Evolutionary conservation across 2,113 vertebrate genomes (phyloP).

Genomic region (Grus americana): DNA sequence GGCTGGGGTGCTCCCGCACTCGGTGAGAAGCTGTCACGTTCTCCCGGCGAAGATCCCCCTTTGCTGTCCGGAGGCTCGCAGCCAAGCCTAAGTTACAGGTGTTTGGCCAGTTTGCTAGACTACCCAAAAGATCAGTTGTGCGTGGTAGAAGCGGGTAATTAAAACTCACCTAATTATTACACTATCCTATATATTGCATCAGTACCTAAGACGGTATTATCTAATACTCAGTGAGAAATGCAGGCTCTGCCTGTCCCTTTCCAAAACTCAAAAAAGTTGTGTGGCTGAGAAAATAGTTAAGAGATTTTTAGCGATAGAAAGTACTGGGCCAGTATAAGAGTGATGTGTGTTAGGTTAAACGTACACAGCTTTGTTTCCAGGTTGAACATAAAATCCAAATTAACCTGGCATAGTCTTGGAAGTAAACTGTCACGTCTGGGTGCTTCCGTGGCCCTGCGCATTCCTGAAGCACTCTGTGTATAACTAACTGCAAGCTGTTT

Average conservation of each 20-base stretch:
- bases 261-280: neutral
- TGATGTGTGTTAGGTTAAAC: neutral
- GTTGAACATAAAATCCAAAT: neutral
- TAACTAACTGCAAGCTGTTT: neutral
- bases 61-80: neutral
- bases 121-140: too few species aligned
- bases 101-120: neutral
- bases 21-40: neutral
- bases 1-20: neutral
- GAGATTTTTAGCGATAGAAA: neutral
- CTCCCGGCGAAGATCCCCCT: too few species aligned
- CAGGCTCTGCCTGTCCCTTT: neutral
- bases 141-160: neutral
- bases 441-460: neutral
- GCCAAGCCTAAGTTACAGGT: accelerated
- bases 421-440: neutral
- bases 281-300: neutral
- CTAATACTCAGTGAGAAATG: neutral
- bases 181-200: neutral
- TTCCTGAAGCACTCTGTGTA: neutral
- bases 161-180: neutral
- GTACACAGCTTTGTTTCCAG: neutral
- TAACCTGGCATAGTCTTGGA: neutral
- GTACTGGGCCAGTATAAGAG: neutral
- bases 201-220: accelerated